Base-by-base conservation (phyloP, 2,113 vertebrate genomes). In the Catagonus wagneri region DNA sequence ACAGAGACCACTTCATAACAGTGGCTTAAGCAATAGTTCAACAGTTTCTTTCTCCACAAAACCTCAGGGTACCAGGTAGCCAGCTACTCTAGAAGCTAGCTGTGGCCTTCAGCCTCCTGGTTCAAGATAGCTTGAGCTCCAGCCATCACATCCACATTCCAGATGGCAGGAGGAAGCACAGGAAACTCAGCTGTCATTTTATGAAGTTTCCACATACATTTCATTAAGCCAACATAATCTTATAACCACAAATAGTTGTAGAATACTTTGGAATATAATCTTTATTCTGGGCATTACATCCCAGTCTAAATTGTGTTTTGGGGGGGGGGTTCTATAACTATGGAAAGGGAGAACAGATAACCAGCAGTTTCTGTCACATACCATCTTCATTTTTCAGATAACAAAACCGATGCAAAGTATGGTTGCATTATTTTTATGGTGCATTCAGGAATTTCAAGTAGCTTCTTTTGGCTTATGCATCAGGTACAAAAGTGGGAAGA, bases 1-100 rank as follows among this genome's bases (percentile, higher is more conserved):
- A 63, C 71, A 86, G 39, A 96, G 68, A 83, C 61, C 68, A 54
- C 44, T 44, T 44, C 81, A 63, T 87, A 91, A 76, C n/a, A 56
- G 74, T 75, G 39, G 34, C 36, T 76, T 81, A 61, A 85, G 39
- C 20, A 63, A 60, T 65, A 60, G 6, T 68, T 66, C 50, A n/a
- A 58, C 34, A 58, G 32, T 36, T 52, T 54, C 54, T 81, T 72
- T 96, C 81, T 89, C 17, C 34, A 80, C 20, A 74, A 66, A 60
- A 90, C 36, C 19, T 80, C 71, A 89, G 69, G 7, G 11, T 93
- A n/a, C 22, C 71, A 65, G 17, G n/a, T 52, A 66, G 58, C 58
- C 50, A 60, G 27, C 29, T 63, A 34, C 25, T 27, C 14, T n/a
- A 22, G n/a, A 90, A 90, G n/a, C n/a, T n/a, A 91, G n/a, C 22